Evolutionary conservation across 1,140 invertebrate genomes (phyloP).

Genomic region (Diploscapter pachys): DNA sequence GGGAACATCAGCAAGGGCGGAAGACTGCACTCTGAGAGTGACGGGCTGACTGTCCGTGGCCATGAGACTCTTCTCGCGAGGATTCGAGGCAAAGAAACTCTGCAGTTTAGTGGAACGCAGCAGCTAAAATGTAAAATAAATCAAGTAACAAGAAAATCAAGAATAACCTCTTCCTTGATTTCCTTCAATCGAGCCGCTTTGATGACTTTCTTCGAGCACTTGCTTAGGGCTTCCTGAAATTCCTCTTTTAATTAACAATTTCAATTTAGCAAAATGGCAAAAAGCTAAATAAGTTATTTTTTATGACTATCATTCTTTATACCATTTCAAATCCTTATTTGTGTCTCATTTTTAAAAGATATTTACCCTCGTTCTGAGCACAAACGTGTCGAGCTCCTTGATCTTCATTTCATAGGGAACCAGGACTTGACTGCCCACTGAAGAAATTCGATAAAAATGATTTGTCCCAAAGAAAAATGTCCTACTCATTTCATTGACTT

Average conservation of each 20-base stretch:
- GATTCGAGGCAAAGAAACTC: conserved; percentile 91
- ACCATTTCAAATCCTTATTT: neutral
- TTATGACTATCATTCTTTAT: neutral
- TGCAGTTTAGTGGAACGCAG: conserved; percentile 87
- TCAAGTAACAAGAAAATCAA: conserved; percentile 20
- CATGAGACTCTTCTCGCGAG: conserved; percentile 79
- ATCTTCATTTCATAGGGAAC: conserved; percentile 88
- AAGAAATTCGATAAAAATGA: conserved; percentile 28
- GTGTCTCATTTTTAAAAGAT: conserved; percentile 12
- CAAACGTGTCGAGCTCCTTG: conserved; percentile 90
- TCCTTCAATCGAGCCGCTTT: conserved; percentile 88
- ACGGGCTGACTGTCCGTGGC: conserved; percentile 86
- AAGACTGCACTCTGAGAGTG: conserved; percentile 76
- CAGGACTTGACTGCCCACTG: conserved; percentile 61
- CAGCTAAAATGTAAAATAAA: conserved; percentile 62
- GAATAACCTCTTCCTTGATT: conserved; percentile 76
- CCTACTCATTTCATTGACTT: conserved; percentile 63
- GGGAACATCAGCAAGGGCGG: conserved; percentile 80
- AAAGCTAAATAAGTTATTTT: conserved; percentile 25
- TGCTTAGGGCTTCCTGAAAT: conserved; percentile 79
- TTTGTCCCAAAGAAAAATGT: conserved; percentile 5
- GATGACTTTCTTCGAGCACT: conserved; percentile 84
- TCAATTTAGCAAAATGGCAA: neutral
- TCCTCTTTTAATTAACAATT: conserved; percentile 1
- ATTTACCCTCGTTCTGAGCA: conserved; percentile 74